A percentile compares a stretch with the other conserved stretches of the same genome.
phyloP scores from a whole-genome alignment of 2,113 vertebrate species.

The Tetrax tetrax region DNA sequence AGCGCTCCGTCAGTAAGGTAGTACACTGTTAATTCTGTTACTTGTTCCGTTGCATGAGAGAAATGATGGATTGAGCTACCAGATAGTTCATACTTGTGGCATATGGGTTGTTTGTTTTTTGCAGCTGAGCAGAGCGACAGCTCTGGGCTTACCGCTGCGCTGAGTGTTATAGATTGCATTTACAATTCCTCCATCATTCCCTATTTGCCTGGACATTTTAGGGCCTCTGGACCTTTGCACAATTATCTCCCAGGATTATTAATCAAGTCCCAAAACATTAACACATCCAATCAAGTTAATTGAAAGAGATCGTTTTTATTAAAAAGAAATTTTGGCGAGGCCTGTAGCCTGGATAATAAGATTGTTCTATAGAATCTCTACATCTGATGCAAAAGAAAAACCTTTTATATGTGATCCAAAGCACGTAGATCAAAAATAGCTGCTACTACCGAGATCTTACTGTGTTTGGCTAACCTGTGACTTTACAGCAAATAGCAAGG shows the following conservation, averaged over 20 bases:
- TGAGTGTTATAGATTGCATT: slow-evolving; percentile 60
- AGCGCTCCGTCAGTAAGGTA: slow-evolving; percentile 11
- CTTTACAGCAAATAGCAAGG: not conserved
- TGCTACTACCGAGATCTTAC: not conserved
- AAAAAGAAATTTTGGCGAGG: slow-evolving; percentile 16
- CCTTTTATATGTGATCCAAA: not conserved
- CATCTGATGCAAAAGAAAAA: not conserved
- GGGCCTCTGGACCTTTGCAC: slow-evolving; percentile 67
- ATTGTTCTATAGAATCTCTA: not conserved
- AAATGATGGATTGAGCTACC: slow-evolving; percentile 37
- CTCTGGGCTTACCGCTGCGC: slow-evolving; percentile 59
- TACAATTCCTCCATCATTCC: slow-evolving; percentile 64
- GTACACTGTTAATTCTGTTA: slow-evolving; percentile 3
- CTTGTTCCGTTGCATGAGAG: slow-evolving; percentile 26
- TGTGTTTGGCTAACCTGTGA: slow-evolving; percentile 5
- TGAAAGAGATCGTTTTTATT: slow-evolving; percentile 61
- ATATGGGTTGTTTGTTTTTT: slow-evolving; percentile 67
- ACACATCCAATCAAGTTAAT: slow-evolving; percentile 63
- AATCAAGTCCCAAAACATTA: slow-evolving; percentile 58
- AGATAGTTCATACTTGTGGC: slow-evolving; percentile 68
- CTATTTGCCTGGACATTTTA: slow-evolving; percentile 66
- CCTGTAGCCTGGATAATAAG: slow-evolving; percentile 21
- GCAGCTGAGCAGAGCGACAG: slow-evolving; percentile 65
- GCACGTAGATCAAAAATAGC: not conserved
- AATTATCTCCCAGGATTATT: slow-evolving; percentile 60